Evolutionary conservation across 2,888 invertebrate genomes (phyloP), one percentile per base, ranked within the genome.

Genomic region (Cryptus armator): DNA sequence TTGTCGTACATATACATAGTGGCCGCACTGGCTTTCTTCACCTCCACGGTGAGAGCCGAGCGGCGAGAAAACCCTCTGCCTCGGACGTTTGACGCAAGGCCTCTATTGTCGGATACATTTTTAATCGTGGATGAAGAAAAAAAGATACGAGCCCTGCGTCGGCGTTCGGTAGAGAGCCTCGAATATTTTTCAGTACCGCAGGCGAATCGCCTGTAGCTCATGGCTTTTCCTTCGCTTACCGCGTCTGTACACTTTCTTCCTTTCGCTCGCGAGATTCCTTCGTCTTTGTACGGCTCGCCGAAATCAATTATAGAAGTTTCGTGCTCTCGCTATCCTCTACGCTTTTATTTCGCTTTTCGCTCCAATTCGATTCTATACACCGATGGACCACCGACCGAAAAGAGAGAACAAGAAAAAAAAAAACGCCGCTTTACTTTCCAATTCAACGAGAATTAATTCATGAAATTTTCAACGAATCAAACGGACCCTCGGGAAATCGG

Each of bases 71-170:
- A 46, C 84, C 71, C 77, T 80, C 82, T 83, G 90, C 89, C 89
- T 87, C 85, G 87, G 91, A 91, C 91, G 88, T 91, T 91, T 91
- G 91, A 91, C 89, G 88, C 89, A 89, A 92, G 88, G 83, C 89
- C 88, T 88, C 90, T 88, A 90, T 91, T 91, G 90, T 90, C 86
- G 87, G 87, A 90, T 91, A 91, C 88, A 91, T 91, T 90, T 91
- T 91, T 91, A 90, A 91, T 89, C 90, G 89, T 76, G 80, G 72
- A 84, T 84, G 83, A 87, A 78, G 79, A 88, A 87, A 86, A 86
- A 86, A 83, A 82, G 43, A 62, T 81, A 77, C 56, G 67, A 44
- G 62, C 74, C 32, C 53, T n/a, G 37, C 37, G 5, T 19, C 24
- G 44, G 51, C 62, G 53, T 32, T 48, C 70, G 51, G 37, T 37